A percentile compares a stretch with the other conserved stretches of the same genome.
These are phyloP conservation scores for Pristionchus arcanus DNA, from an alignment of 2,888 invertebrate genomes.

Conservation along the genomic window DNA sequence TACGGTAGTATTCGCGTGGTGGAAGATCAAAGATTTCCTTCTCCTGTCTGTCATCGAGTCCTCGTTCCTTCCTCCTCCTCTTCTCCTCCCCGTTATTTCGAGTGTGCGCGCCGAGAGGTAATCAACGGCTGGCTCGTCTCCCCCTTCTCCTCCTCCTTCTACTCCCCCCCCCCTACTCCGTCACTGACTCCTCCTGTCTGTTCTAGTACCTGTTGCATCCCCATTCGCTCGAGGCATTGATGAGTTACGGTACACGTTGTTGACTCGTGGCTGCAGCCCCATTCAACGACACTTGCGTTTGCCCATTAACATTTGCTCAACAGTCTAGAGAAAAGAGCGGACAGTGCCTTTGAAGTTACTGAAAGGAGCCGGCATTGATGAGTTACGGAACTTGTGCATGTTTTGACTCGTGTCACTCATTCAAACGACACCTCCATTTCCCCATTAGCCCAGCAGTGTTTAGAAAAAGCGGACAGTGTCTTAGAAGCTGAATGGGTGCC, in stretches of 20 bases:
- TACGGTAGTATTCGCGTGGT: not conserved
- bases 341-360: not conserved
- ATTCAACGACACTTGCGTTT: too few species aligned
- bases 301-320: too few species aligned
- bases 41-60: constrained; percentile 1
- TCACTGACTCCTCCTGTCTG: constrained; percentile 35
- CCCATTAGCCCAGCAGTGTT: too few species aligned
- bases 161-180: not conserved
- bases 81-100: not conserved
- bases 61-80: not conserved
- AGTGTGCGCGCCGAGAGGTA: constrained; percentile 42
- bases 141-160: not conserved
- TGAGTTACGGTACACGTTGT: not conserved
- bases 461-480: not conserved
- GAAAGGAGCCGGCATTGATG: not conserved
- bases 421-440: too few species aligned
- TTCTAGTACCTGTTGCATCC: not conserved
- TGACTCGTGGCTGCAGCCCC: not conserved
- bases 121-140: constrained; percentile 36
- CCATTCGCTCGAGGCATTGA: not conserved
- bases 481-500: not conserved
- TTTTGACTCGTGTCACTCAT: not conserved
- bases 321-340: not conserved
- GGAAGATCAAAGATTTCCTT: not conserved
- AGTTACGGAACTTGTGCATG: not conserved